Percentiles rank a stretch among this genome's conserved stretches.
phyloP scores from a whole-genome alignment of 2,888 invertebrate species.

The Julus scanicus region DNA sequence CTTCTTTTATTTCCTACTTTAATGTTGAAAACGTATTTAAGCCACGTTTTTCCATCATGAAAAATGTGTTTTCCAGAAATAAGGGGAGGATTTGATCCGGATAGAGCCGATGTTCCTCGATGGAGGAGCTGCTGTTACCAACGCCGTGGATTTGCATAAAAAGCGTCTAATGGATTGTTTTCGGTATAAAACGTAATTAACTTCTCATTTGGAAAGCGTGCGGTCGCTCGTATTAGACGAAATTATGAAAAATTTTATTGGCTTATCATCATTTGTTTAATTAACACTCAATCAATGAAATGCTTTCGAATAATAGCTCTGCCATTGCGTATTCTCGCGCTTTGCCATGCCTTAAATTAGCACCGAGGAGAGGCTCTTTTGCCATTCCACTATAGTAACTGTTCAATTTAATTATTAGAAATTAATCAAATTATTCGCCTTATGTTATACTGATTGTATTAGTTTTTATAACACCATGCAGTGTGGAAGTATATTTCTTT shows the following conservation, averaged over 20 bases:
- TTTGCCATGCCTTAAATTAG: not conserved
- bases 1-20: slow-evolving; percentile 18
- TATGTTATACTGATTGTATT: too few species aligned
- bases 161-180: slow-evolving; percentile 36
- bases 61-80: not conserved
- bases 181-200: slow-evolving; percentile 34
- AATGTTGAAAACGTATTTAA: slow-evolving; percentile 42
- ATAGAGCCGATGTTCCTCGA: not conserved
- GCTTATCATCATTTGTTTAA: slow-evolving; percentile 39
- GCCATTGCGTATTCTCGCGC: not conserved
- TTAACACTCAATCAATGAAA: slow-evolving; percentile 42
- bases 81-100: not conserved
- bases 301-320: not conserved
- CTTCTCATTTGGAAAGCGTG: slow-evolving; percentile 37
- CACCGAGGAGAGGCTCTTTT: too few species aligned
- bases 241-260: slow-evolving; percentile 36
- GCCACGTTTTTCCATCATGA: slow-evolving; percentile 27
- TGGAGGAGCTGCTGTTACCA: slow-evolving; percentile 27
- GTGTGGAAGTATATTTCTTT: too few species aligned
- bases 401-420: too few species aligned
- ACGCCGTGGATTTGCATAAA: not conserved
- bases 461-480: too few species aligned
- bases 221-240: slow-evolving; percentile 39
- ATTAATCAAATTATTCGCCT: too few species aligned
- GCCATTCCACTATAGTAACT: too few species aligned